Percentiles rank a stretch among this genome's conserved stretches.
Evolutionary conservation across 2,888 invertebrate species (phyloP).

Genomic region (Papilio demoleus): DNA sequence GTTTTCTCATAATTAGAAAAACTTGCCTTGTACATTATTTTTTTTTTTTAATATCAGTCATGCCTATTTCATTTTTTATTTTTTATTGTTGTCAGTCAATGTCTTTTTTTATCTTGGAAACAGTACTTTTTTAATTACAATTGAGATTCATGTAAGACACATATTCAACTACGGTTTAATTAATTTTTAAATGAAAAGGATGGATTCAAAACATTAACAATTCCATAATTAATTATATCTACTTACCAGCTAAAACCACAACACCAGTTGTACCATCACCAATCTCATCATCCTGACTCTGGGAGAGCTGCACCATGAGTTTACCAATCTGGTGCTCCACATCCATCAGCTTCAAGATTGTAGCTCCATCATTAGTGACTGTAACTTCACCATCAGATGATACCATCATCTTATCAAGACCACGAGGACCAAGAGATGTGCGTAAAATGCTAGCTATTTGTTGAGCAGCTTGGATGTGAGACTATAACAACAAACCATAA

Average conservation of each 20-base stretch:
- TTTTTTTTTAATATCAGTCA: too few species aligned
- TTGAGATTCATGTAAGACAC: too few species aligned
- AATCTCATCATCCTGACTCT: conserved; percentile 99
- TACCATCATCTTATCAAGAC: conserved; percentile 99
- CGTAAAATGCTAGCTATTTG: conserved; percentile 94
- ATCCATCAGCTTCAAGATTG: conserved; percentile 99
- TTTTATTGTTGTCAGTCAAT: too few species aligned
- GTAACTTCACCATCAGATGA: conserved; percentile 98
- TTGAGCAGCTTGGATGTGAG: conserved; percentile 98
- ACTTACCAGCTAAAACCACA: conserved; percentile 88
- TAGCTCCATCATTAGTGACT: conserved; percentile 99
- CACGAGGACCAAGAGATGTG: conserved; percentile 98
- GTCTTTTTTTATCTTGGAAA: too few species aligned
- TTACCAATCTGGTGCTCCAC: conserved; percentile 99
- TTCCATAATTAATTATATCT: neutral
- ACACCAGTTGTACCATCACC: conserved; percentile 99
- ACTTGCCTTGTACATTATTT: too few species aligned
- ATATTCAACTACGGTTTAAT: too few species aligned
- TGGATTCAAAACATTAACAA: too few species aligned
- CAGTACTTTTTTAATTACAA: too few species aligned
- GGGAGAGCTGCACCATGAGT: conserved; percentile 98
- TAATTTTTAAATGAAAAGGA: too few species aligned
- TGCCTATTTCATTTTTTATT: too few species aligned
- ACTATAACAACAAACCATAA: conserved; percentile 83
- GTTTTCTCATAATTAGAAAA: too few species aligned